Percentiles rank a stretch among this genome's conserved stretches.
phyloP scores from a whole-genome alignment of 2,797 vertebrate genomes.

The Rachycentron canadum region DNA sequence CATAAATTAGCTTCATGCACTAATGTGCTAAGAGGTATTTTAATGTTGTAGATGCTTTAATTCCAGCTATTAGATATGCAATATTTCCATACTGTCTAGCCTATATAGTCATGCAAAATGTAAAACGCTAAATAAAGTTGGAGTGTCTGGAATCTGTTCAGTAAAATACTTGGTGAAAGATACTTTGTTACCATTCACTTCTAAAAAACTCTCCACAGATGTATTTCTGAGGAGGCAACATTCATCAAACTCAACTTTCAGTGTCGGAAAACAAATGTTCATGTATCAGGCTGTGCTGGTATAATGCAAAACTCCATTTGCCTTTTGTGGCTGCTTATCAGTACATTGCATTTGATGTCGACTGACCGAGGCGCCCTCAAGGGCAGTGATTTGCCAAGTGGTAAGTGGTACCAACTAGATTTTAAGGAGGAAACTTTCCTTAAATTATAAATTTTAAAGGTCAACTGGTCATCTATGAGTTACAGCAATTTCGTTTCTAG shows the following conservation, averaged over 20 bases:
- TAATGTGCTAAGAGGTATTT: slow-evolving; percentile 57
- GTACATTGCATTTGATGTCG: background rate
- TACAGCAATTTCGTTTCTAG: slow-evolving; percentile 2
- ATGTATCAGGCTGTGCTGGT: slow-evolving; percentile 22
- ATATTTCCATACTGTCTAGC: background rate
- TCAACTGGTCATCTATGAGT: slow-evolving; percentile 7
- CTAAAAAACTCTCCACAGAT: background rate
- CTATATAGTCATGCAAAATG: slow-evolving; percentile 12
- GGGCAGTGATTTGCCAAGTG: background rate
- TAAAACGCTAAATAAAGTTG: slow-evolving; percentile 5
- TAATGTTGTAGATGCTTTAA: slow-evolving; percentile 40
- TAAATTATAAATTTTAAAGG: slow-evolving; percentile 4
- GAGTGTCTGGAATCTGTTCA: slow-evolving; percentile 2
- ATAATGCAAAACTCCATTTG: background rate
- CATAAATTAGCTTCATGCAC: slow-evolving; percentile 31
- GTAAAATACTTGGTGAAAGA: slow-evolving; percentile 12
- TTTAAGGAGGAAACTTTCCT: slow-evolving; percentile 15
- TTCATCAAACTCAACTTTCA: slow-evolving; percentile 33
- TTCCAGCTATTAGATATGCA: slow-evolving; percentile 33
- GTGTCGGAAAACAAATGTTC: background rate
- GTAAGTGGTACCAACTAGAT: background rate
- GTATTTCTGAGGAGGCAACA: slow-evolving; percentile 36
- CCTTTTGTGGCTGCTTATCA: background rate
- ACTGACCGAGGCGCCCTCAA: background rate
- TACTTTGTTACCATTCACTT: slow-evolving; percentile 3